These are phyloP conservation scores for Heliconius eleuchia DNA, from an alignment of 1,140 invertebrate species.

Conservation along the genomic window DNA sequence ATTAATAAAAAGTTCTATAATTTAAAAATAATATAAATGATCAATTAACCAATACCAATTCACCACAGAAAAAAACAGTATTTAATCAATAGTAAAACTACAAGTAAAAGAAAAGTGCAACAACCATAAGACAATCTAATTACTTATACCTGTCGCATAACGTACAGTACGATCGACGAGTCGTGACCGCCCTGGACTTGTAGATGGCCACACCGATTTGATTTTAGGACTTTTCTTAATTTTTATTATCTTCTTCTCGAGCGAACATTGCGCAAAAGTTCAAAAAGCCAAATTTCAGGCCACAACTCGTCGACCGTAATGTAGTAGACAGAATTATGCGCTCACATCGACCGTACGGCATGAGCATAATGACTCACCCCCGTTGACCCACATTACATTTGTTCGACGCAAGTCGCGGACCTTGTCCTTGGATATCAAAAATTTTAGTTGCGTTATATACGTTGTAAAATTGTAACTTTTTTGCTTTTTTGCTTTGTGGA, in stretches of 20 bases:
- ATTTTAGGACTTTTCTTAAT: no score
- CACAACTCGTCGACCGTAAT: neutral
- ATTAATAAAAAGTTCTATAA: no score
- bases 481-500: neutral
- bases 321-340: conserved; percentile 9
- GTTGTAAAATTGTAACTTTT: neutral
- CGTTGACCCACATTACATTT: conserved; percentile 45
- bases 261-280: no score
- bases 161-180: conserved; percentile 23
- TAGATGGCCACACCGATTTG: no score
- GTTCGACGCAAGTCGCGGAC: neutral
- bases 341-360: neutral
- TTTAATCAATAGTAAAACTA: neutral
- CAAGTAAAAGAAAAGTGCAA: conserved; percentile 37
- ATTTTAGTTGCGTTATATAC: neutral
- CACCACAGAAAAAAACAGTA: neutral
- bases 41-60: neutral
- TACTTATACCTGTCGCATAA: conserved; percentile 39
- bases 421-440: conserved; percentile 3
- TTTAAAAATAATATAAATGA: neutral
- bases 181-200: conserved; percentile 30
- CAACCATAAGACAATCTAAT: conserved; percentile 53
- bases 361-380: conserved; percentile 44
- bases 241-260: no score
- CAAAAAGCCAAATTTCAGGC: no score